Conservation (phyloP, 2,888 invertebrate genomes). For the Pseudococcus longispinus region DNA sequence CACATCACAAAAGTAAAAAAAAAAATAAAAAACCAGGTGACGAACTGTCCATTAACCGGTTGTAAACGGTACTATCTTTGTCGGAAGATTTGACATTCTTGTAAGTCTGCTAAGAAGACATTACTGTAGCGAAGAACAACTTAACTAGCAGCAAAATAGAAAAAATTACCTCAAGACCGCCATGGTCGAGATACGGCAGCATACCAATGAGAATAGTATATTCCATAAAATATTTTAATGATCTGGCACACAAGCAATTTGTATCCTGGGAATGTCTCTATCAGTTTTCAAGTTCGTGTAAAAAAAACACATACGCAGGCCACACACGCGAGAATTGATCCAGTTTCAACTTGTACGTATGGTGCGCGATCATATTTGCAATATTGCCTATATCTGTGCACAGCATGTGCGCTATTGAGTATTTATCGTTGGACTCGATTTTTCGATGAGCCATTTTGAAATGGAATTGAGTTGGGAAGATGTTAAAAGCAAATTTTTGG, state of each 20-base stretch:
- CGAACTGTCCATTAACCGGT: constrained; percentile 54
- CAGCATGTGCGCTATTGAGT: too few species aligned
- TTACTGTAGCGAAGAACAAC: constrained; percentile 19
- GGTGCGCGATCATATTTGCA: not conserved
- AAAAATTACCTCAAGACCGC: constrained; percentile 54
- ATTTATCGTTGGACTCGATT: too few species aligned
- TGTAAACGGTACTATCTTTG: constrained; percentile 56
- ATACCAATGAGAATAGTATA: constrained; percentile 48
- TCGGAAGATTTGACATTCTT: constrained; percentile 56
- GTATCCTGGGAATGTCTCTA: constrained; percentile 55
- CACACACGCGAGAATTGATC: constrained; percentile 53
- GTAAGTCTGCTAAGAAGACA: constrained; percentile 53
- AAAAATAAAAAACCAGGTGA: constrained; percentile 42
- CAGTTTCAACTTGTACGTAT: constrained; percentile 21
- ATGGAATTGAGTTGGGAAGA: too few species aligned
- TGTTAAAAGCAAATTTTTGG: too few species aligned
- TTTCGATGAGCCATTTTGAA: too few species aligned
- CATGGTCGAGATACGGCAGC: constrained; percentile 48
- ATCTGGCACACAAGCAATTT: constrained; percentile 54
- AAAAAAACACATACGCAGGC: constrained; percentile 38
- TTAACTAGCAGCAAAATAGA: constrained; percentile 32
- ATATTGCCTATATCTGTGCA: not conserved
- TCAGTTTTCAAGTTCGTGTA: constrained; percentile 48
- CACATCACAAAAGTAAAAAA: not conserved
- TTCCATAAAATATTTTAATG: constrained; percentile 54